Percentiles rank a stretch among this genome's conserved stretches.
These are phyloP conservation scores for Lagodon rhomboides DNA, from an alignment of 2,797 vertebrate genomes.

Conservation along the genomic window DNA sequence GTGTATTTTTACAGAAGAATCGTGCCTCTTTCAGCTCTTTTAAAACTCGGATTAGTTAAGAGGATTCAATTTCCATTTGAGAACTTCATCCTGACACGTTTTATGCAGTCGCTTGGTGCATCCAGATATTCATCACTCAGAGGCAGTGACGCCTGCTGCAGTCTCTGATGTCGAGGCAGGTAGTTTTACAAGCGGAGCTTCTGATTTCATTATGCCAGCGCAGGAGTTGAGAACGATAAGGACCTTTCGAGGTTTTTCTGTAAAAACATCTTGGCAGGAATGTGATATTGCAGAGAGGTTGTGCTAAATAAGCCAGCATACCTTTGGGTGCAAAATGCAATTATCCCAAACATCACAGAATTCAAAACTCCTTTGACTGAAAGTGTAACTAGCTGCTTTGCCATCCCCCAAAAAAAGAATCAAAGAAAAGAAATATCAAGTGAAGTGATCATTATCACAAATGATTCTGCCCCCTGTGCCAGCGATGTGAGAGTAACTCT, in stretches of 20 bases:
- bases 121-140: constrained; percentile 49
- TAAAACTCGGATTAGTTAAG: constrained; percentile 50
- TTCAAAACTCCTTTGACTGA: constrained; percentile 21
- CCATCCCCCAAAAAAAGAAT: neutral
- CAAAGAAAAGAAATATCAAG: constrained; percentile 38
- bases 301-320: constrained; percentile 25
- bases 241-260: constrained; percentile 25
- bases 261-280: constrained; percentile 24
- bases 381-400: constrained; percentile 1
- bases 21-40: constrained; percentile 46
- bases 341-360: constrained; percentile 50
- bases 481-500: constrained; percentile 5
- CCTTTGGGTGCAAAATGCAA: constrained; percentile 42
- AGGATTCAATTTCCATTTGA: constrained; percentile 55
- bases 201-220: constrained; percentile 51
- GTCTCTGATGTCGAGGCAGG: constrained; percentile 57
- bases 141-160: constrained; percentile 41
- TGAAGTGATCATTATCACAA: constrained; percentile 47
- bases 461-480: constrained; percentile 34
- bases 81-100: constrained; percentile 33
- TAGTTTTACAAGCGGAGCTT: constrained; percentile 49
- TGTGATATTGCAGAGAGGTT: constrained; percentile 13
- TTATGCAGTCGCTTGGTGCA: constrained; percentile 40
- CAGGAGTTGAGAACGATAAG: constrained; percentile 33
- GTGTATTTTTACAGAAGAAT: constrained; percentile 39